A percentile compares a stretch with the other conserved stretches of the same genome.
Conservation (phyloP, 2,113 vertebrate genomes). For the Amphilophus citrinellus region DNA sequence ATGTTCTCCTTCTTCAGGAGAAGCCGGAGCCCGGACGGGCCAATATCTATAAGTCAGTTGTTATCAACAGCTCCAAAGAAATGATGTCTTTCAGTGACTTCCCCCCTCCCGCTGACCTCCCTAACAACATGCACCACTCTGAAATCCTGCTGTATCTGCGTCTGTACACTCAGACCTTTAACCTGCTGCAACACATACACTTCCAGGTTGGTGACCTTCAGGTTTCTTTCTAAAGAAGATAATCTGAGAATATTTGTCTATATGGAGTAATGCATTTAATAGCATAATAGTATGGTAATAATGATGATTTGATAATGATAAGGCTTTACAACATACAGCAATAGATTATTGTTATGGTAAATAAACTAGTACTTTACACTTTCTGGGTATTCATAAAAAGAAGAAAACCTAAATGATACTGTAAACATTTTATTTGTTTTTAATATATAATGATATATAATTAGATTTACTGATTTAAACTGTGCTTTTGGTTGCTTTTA, state of each 20-base stretch:
- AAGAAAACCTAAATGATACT: neutral
- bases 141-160: conserved; percentile 85
- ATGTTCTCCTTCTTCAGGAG: conserved; percentile 19
- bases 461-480: no score
- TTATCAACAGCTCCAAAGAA: conserved; percentile 90
- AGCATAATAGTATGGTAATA: no score
- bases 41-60: conserved; percentile 73
- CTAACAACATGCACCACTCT: conserved; percentile 89
- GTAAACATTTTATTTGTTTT: neutral
- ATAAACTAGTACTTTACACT: no score
- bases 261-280: neutral
- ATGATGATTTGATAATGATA: no score
- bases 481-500: neutral
- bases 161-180: conserved; percentile 83
- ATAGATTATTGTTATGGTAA: no score
- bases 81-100: conserved; percentile 90
- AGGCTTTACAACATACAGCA: no score
- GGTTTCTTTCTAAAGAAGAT: no score
- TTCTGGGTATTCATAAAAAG: neutral
- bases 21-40: conserved; percentile 41
- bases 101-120: conserved; percentile 82
- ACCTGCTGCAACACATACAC: conserved; percentile 81
- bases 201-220: conserved; percentile 78
- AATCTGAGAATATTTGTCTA: no score
- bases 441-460: no score